A percentile compares a stretch with the other conserved stretches of the same genome.
These are phyloP conservation scores for Caracal caracal DNA, from an alignment of 2,113 vertebrate genomes.

Conservation along the genomic window DNA sequence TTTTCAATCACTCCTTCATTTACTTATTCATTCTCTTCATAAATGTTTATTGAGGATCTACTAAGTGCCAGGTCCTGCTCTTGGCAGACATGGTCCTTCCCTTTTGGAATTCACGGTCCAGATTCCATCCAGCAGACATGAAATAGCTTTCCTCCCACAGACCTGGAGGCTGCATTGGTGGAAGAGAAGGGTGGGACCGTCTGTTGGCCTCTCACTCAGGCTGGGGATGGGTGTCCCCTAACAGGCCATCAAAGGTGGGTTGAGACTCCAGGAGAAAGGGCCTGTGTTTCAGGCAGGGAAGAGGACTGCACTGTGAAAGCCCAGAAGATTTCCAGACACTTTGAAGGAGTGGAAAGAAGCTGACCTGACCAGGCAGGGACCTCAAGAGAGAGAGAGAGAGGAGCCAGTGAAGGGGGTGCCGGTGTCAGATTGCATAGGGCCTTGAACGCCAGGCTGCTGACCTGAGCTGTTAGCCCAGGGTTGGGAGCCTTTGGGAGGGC, in stretches of 20 bases:
- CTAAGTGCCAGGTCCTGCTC: too few species aligned
- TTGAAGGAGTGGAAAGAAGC: not conserved
- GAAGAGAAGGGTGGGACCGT: not conserved
- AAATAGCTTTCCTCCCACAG: not conserved
- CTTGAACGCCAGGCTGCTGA: fast-evolving
- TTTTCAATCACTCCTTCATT: not conserved
- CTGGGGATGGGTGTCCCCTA: not conserved
- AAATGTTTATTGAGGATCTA: not conserved
- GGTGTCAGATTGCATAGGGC: not conserved
- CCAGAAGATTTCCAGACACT: not conserved
- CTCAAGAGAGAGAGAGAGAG: fast-evolving
- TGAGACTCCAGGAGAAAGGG: not conserved
- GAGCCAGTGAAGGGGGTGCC: not conserved
- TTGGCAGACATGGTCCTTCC: not conserved
- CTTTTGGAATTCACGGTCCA: not conserved
- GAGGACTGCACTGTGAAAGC: not conserved
- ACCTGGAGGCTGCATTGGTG: not conserved
- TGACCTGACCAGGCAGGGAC: not conserved
- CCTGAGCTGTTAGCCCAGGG: not conserved
- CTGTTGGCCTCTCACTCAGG: not conserved
- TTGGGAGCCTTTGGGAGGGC: not conserved
- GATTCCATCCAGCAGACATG: not conserved
- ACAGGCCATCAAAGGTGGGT: not conserved
- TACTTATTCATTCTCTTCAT: not conserved
- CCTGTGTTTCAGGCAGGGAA: not conserved